These are phyloP conservation scores for Bradypodion pumilum DNA, from an alignment of 2,797 vertebrate genomes.

Conservation along the genomic window DNA sequence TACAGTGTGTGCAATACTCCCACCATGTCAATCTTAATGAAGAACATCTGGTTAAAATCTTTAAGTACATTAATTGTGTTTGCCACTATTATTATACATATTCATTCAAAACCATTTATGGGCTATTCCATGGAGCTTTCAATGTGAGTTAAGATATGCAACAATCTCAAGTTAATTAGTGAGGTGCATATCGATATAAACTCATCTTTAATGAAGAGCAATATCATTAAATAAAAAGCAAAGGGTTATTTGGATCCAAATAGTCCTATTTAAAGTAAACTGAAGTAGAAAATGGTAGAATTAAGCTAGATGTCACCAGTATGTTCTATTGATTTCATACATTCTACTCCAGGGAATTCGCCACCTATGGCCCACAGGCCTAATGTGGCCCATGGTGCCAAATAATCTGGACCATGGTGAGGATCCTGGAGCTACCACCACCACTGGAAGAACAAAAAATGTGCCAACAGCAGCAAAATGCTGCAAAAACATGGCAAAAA, in stretches of 20 bases:
- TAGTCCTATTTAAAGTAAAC: background rate
- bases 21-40: slow-evolving; percentile 58
- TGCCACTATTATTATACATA: slow-evolving; percentile 54
- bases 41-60: slow-evolving; percentile 51
- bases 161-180: slow-evolving; percentile 63
- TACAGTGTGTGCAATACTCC: slow-evolving; percentile 39
- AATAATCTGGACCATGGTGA: too few relatives aligned
- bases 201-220: slow-evolving; percentile 36
- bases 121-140: slow-evolving; percentile 60
- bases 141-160: slow-evolving; percentile 60
- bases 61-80: slow-evolving; percentile 66
- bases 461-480: too few relatives aligned
- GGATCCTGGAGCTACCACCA: too few relatives aligned
- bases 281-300: background rate
- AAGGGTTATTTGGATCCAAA: background rate
- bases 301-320: background rate
- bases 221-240: slow-evolving; percentile 44
- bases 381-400: too few relatives aligned
- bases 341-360: background rate
- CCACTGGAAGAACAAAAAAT: too few relatives aligned
- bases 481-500: too few relatives aligned
- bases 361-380: too few relatives aligned
- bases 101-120: slow-evolving; percentile 47
- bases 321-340: background rate
- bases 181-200: background rate